Evolutionary conservation across 2,888 invertebrate species (phyloP).

Genomic region (Mactromeris polynyma): DNA sequence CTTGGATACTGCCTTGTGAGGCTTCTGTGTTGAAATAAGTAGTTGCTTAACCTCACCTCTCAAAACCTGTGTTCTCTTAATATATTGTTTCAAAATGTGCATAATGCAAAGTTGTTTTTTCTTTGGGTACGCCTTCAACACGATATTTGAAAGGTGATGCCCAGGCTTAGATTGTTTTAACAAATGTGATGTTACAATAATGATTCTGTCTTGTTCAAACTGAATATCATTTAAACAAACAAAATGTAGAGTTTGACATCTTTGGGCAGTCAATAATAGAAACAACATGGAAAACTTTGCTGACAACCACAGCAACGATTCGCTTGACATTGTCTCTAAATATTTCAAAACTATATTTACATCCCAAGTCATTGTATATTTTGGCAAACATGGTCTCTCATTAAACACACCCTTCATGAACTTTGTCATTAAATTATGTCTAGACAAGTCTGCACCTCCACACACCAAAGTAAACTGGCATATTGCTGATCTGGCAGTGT

Average conservation of each 20-base stretch:
- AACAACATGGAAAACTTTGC: not conserved
- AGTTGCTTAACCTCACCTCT: not conserved
- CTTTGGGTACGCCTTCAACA: not conserved
- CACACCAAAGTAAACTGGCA: not conserved
- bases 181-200: not conserved
- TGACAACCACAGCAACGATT: not conserved
- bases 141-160: not conserved
- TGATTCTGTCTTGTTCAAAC: not conserved
- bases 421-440: not conserved
- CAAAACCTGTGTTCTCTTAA: not conserved
- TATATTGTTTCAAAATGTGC: constrained; percentile 25
- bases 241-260: constrained; percentile 17
- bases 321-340: not conserved
- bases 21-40: not conserved
- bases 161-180: constrained; percentile 2
- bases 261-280: not conserved
- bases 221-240: not conserved
- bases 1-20: not conserved
- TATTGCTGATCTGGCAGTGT: not conserved
- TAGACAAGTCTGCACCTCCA: not conserved
- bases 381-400: not conserved
- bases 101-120: constrained; percentile 20
- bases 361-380: not conserved
- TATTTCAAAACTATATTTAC: not conserved
- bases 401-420: not conserved